These are phyloP conservation scores for Nephrotoma flavescens DNA, from an alignment of 2,888 invertebrate species.

Conservation along the genomic window DNA sequence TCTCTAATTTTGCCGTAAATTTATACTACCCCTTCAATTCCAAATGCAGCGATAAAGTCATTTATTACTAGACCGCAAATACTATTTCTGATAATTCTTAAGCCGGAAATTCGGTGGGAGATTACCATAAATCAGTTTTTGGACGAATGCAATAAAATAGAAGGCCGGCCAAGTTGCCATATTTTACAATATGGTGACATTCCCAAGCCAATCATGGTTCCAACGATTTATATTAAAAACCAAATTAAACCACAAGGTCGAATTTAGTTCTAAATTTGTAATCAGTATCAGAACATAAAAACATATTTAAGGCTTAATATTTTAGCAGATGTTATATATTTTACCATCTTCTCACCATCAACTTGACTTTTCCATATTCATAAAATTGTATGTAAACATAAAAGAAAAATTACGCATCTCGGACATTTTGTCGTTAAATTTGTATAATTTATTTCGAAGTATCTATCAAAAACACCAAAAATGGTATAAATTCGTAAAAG, in stretches of 20 bases:
- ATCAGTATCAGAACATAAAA: not conserved
- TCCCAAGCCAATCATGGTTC: not conserved
- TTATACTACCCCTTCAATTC: not conserved
- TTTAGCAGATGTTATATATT: not conserved
- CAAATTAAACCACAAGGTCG: not conserved
- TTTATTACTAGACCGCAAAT: not conserved
- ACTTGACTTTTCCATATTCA: not conserved
- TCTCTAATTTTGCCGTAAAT: not conserved
- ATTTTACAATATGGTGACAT: not conserved
- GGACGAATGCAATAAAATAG: not conserved
- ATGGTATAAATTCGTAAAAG: not conserved
- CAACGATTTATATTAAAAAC: not conserved
- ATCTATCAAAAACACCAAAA: not conserved
- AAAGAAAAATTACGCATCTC: not conserved
- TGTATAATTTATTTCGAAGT: not conserved
- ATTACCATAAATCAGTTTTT: not conserved
- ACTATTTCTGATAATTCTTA: not conserved
- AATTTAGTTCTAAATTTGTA: not conserved
- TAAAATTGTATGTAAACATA: not conserved
- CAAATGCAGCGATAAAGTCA: not conserved
- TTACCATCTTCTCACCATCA: not conserved
- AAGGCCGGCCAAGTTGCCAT: not conserved
- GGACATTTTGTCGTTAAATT: not conserved
- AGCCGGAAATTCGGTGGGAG: not conserved
- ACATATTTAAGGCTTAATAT: not conserved